phyloP scores from a whole-genome alignment of 2,888 invertebrate species.

The Parnassius smintheus region DNA sequence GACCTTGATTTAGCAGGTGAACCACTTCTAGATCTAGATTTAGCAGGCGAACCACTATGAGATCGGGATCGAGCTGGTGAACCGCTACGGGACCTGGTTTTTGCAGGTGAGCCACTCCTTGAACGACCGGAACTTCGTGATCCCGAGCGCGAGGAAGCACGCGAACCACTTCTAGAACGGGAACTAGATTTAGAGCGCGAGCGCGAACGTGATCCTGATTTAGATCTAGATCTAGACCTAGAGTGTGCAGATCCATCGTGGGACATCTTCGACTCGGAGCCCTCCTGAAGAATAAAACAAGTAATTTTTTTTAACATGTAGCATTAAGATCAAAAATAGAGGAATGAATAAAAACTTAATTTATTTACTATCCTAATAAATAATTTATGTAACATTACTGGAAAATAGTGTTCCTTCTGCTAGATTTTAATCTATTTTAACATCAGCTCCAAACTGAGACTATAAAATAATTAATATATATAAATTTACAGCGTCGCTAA shows the following conservation, averaged over 20 bases:
- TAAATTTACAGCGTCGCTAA: too few species aligned
- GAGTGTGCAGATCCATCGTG: constrained; percentile 53
- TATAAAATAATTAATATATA: too few species aligned
- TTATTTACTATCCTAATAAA: too few species aligned
- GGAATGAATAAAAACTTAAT: too few species aligned
- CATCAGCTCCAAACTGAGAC: too few species aligned
- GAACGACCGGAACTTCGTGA: constrained; percentile 37
- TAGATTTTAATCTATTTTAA: too few species aligned
- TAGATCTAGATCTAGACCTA: constrained; percentile 37
- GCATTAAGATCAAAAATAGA: too few species aligned
- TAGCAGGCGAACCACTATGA: constrained; percentile 41
- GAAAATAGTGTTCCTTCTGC: too few species aligned
- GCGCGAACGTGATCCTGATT: constrained; percentile 28
- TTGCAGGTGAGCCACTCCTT: constrained; percentile 34
- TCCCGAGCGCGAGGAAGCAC: constrained; percentile 43
- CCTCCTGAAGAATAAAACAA: constrained; percentile 43
- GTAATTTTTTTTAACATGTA: not conserved
- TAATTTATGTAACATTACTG: too few species aligned
- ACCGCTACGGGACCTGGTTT: constrained; percentile 34
- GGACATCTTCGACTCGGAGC: constrained; percentile 61
- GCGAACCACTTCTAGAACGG: constrained; percentile 48
- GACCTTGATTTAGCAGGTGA: constrained; percentile 43
- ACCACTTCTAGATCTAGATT: constrained; percentile 36
- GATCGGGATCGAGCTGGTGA: constrained; percentile 39
- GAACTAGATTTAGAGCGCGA: constrained; percentile 46